Conservation (phyloP, 2,888 invertebrate genomes). For the Cataglyphis cursor region DNA sequence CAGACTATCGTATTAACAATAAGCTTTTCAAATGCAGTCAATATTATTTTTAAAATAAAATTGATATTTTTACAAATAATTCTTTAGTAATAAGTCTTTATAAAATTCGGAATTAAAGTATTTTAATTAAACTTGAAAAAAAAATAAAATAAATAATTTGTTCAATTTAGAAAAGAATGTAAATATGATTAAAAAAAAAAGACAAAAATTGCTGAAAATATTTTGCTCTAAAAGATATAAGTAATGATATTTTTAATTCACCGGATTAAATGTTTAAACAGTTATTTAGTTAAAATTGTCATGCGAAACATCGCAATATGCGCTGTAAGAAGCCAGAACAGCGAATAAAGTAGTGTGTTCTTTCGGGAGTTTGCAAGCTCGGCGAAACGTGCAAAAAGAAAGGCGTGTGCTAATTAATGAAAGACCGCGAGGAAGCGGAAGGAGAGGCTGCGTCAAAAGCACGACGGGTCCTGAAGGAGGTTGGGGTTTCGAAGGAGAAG, state of each 20-base stretch:
- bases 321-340: not conserved
- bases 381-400: conserved; percentile 44
- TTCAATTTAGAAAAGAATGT: not conserved
- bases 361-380: conserved; percentile 16
- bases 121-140: not conserved
- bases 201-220: not conserved
- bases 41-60: not conserved
- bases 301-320: not conserved
- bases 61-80: not conserved
- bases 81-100: not conserved
- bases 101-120: not conserved
- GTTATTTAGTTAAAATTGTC: conserved; percentile 1
- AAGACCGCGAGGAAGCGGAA: conserved; percentile 43
- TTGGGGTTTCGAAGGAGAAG: conserved; percentile 56
- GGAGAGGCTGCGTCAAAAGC: conserved; percentile 32
- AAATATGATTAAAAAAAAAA: not conserved
- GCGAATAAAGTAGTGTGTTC: conserved; percentile 8
- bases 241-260: not conserved
- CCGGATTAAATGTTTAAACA: conserved; percentile 21
- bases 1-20: too few species aligned
- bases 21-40: not conserved
- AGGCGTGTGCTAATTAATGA: conserved; percentile 36
- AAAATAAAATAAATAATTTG: not conserved
- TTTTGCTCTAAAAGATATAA: not conserved
- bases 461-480: conserved; percentile 47